Conservation (phyloP, 1,140 invertebrate genomes). For the Pseudomyrmex sp. region DNA sequence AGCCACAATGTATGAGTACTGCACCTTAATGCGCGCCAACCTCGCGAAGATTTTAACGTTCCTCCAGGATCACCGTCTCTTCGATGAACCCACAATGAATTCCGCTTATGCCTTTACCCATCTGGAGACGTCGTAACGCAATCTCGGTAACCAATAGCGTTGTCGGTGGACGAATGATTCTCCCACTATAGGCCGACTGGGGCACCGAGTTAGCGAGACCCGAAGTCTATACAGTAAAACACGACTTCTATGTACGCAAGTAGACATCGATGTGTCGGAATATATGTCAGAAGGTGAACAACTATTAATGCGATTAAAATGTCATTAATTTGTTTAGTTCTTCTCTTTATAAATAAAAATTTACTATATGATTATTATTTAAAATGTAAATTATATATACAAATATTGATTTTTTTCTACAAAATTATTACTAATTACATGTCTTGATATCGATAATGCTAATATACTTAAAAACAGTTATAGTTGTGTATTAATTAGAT, state of each 20-base stretch:
- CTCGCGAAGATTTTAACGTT: conserved; percentile 6
- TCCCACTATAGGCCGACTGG: conserved; percentile 1
- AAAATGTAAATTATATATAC: not conserved
- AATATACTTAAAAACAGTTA: no score
- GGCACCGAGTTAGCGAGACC: conserved; percentile 45
- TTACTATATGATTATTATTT: not conserved
- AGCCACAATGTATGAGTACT: not conserved
- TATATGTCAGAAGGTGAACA: no score
- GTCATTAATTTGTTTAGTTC: no score
- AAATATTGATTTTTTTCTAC: no score
- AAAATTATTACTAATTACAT: not conserved
- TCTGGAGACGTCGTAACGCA: conserved; percentile 63
- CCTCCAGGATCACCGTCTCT: conserved; percentile 25
- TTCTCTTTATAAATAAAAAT: no score
- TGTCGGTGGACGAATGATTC: conserved; percentile 29
- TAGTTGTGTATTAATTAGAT: no score
- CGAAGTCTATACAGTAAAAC: conserved; percentile 70
- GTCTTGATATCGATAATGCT: not conserved
- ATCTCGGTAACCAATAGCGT: conserved; percentile 72
- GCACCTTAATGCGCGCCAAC: not conserved
- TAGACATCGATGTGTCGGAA: no score
- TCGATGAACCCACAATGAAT: conserved; percentile 51
- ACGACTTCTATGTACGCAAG: no score
- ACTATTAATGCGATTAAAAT: no score
- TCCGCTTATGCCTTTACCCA: conserved; percentile 36